These are phyloP conservation scores for Priocnemis perturbator DNA, from an alignment of 2,888 invertebrate species.

Conservation along the genomic window DNA sequence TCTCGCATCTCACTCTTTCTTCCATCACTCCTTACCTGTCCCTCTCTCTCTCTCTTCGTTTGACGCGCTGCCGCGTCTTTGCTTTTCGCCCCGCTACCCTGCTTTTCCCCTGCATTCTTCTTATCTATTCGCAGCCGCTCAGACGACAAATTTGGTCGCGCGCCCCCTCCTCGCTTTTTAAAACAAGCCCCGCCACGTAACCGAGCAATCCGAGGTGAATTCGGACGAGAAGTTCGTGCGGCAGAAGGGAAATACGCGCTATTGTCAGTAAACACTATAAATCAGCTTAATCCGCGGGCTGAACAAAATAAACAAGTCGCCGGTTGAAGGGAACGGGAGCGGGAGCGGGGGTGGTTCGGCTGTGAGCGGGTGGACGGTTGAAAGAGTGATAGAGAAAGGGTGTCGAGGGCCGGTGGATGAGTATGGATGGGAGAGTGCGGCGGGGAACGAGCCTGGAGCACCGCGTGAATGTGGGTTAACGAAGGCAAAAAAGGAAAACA, in stretches of 20 bases:
- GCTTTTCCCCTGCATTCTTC: neutral
- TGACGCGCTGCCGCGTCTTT: neutral
- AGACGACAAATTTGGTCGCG: conserved; percentile 12
- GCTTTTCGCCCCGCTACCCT: neutral
- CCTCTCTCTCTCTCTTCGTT: conserved; percentile 12
- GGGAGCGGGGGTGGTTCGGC: neutral
- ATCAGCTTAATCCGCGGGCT: conserved; percentile 55
- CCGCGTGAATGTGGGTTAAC: conserved; percentile 66
- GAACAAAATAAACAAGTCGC: conserved; percentile 37
- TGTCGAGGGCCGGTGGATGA: conserved; percentile 1
- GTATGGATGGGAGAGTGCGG: conserved; percentile 14
- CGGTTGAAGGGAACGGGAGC: conserved; percentile 13
- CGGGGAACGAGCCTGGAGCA: conserved; percentile 27
- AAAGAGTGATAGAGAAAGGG: conserved; percentile 11
- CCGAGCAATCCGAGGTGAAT: neutral
- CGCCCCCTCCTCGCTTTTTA: neutral
- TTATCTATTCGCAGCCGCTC: neutral
- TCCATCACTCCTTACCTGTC: conserved; percentile 25
- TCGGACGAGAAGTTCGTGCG: no score
- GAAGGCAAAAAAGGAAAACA: conserved; percentile 64
- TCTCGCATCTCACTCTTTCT: neutral
- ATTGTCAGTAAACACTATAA: conserved; percentile 54
- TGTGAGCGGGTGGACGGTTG: conserved; percentile 11
- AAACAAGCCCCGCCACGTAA: neutral
- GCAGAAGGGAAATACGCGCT: conserved; percentile 28